Evolutionary conservation across 2,113 vertebrate species (phyloP), one percentile per base, ranked within the genome.

Genomic region (Hypocryptadius cinnamomeus): DNA sequence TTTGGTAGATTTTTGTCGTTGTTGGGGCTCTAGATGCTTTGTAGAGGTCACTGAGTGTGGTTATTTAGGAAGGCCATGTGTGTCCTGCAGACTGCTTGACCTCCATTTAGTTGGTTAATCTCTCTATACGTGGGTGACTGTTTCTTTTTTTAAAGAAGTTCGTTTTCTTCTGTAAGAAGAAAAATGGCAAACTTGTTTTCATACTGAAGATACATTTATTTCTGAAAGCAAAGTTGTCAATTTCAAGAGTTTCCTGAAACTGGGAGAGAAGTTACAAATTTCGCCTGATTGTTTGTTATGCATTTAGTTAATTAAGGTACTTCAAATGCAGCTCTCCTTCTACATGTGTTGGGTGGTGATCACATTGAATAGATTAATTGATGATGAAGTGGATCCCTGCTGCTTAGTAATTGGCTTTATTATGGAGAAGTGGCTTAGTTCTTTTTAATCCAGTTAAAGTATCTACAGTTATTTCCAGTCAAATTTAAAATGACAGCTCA

Each of bases 331-430:
- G 23, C 19, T 89, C 51, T 90, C 23, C 27, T 82, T 85, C 72
- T 69, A 22, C 77, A 14, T 60, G 19, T 85, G n/a, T 90, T 91
- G 91, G 94, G 77, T 89, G 85, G 78, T 78, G 77, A 94, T 96
- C 79, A 78, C 44, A 37, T 64, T 95, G 92, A 95, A 78, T 81
- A 94, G 93, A 94, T 91, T 90, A 95, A 90, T 76, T 94, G 93
- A 94, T 83, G 80, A 92, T 94, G 79, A 91, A 89, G 81, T 85
- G 82, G 79, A 79, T 96, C 79, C 92, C 94, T 95, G 91, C 95
- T 97, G 95, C 88, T 97, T 85, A 72, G 78, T 97, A 96, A 96
- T 95, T 95, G 84, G 90, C 94, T 97, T 96, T 92, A 92, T 94
- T 96, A 85, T 50, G 76, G 81, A 85, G 88, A 91, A 91, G 92